phyloP scores from a whole-genome alignment of 2,113 vertebrate genomes.

The Lanius ludovicianus region DNA sequence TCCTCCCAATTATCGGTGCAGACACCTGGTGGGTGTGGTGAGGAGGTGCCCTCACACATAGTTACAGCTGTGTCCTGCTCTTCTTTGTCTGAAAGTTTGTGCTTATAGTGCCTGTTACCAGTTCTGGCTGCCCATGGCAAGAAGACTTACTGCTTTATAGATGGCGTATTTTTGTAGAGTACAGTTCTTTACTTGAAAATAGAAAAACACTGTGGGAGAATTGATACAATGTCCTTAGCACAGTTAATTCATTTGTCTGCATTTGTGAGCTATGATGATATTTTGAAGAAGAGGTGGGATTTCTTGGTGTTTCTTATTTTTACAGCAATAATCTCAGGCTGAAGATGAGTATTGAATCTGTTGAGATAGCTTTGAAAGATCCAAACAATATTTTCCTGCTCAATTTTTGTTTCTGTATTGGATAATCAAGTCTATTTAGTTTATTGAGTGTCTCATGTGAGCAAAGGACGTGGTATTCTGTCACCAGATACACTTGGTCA shows the following conservation, averaged over 20 bases:
- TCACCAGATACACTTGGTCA: neutral
- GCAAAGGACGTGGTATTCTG: neutral
- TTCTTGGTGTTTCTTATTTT: neutral
- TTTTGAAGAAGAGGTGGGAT: neutral
- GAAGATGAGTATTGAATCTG: neutral
- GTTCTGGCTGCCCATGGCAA: neutral
- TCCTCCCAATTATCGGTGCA: fast-evolving
- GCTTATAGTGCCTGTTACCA: neutral
- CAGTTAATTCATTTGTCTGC: neutral
- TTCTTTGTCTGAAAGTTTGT: neutral
- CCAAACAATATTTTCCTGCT: neutral
- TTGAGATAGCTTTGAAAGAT: neutral
- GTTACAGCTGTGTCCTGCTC: neutral
- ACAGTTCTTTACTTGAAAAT: neutral
- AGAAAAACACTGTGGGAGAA: neutral
- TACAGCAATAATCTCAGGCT: neutral
- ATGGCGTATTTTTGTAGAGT: neutral
- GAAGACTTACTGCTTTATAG: neutral
- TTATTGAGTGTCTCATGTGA: neutral
- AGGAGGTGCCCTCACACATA: neutral
- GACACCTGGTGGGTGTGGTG: neutral
- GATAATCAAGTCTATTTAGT: neutral
- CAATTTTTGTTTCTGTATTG: neutral
- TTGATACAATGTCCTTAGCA: neutral
- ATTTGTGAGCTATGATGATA: neutral